phyloP scores from a whole-genome alignment of 2,888 invertebrate species.

The Odontothrips loti region DNA sequence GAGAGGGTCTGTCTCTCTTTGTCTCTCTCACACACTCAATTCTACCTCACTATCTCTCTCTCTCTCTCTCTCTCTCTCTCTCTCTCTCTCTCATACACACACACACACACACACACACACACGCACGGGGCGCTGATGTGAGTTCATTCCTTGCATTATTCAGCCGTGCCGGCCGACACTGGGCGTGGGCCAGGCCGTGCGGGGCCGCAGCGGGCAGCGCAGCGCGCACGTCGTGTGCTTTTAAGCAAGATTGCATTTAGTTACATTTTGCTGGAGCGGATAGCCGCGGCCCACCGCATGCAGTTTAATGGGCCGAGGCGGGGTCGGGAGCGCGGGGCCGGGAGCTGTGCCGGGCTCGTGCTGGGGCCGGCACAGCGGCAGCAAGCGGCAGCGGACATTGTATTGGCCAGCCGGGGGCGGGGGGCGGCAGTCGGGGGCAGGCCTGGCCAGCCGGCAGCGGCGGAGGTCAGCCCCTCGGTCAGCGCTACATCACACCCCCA shows the following conservation, averaged over 20 bases:
- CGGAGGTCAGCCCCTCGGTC: neutral
- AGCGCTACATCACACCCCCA: neutral
- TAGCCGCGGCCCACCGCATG: neutral
- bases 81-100: no score
- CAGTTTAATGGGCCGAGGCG: neutral
- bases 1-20: no score
- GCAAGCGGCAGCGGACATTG: neutral
- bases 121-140: neutral
- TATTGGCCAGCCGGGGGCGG: neutral
- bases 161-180: neutral
- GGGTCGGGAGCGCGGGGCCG: neutral
- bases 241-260: conserved; percentile 11
- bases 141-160: conserved; percentile 8
- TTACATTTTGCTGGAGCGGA: neutral
- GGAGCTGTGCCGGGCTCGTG: neutral
- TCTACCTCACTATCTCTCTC: no score
- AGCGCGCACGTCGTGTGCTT: neutral
- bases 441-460: neutral
- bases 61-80: no score
- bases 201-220: no score
- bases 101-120: neutral
- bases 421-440: neutral
- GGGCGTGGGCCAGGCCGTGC: no score
- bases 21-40: no score
- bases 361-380: neutral